Evolutionary conservation across 1,140 invertebrate species (phyloP), one percentile per base, ranked within the genome.

Genomic region (Drosophila takahashii): DNA sequence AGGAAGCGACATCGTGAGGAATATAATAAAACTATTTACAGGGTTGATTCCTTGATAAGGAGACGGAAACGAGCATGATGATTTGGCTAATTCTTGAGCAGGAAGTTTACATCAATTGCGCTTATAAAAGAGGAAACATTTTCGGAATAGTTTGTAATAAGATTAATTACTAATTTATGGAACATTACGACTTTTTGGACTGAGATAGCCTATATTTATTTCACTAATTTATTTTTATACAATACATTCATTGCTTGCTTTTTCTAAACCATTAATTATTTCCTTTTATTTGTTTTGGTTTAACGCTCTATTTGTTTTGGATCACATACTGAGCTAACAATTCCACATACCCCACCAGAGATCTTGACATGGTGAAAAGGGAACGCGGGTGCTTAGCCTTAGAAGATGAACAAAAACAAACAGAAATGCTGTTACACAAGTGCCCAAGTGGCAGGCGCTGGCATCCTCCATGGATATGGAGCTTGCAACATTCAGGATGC

Each of bases 321-420:
- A 10, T 44, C 8, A 8, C 41, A 13, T 29, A 69, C 8, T 9
- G 8, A 9, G n/a, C 32, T 13, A 2, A 26, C 10, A 6, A 56
- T 7, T 26, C 50, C 18, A 34, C 27, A 39, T 70, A 48, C 62
- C 66, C 64, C 50, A 18, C 2, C 18, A 47, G 3, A 56, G 64
- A 39, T 70, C 66, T 39, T 47, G 48, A 32, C 22, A 47, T 56
- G 48, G 9, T 15, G 26, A 26, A 70, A 69, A 56, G 58, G 45
- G 45, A 53, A 36, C 37, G 56, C 50, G 47, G 70, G 44, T 41
- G 37, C 44, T 64, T 48, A 57, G 59, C 54, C 67, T 47, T 61
- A 77, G 54, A 65, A 73, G 77, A 52, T 78, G 74, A 74, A 86
- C 74, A 81, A 81, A 69, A 74, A 85, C 81, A 85, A 86, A 73